Percentiles rank a stretch among this genome's conserved stretches.
These are phyloP conservation scores for Porites lobata DNA, from an alignment of 92 coral and sea anemone species.

Conservation along the genomic window DNA sequence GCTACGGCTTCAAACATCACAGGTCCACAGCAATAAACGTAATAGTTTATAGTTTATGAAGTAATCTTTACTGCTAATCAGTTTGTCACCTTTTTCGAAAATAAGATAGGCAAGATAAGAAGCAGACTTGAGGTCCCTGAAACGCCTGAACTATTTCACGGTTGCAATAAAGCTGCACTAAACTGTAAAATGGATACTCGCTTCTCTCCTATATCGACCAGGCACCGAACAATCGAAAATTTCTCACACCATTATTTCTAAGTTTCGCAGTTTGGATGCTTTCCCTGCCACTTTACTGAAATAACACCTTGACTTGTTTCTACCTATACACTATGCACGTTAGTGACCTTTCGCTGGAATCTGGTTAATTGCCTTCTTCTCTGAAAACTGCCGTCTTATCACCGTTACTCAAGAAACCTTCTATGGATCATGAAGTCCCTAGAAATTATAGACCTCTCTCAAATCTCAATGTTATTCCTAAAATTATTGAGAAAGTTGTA, in stretches of 20 bases:
- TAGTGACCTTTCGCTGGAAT: neutral
- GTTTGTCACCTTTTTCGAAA: constrained; percentile 22
- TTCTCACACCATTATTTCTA: constrained; percentile 6
- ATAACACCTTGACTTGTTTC: neutral
- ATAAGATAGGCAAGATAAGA: constrained; percentile 35
- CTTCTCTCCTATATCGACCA: constrained; percentile 5
- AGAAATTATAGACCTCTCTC: constrained; percentile 46
- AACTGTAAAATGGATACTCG: neutral
- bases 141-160: constrained; percentile 1
- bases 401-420: constrained; percentile 53
- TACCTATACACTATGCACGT: neutral
- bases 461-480: constrained; percentile 18
- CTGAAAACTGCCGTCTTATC: neutral
- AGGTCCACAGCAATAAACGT: too few relatives aligned
- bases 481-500: neutral
- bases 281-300: neutral
- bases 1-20: too few relatives aligned
- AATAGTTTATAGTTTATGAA: too few relatives aligned
- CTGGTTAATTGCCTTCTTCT: constrained; percentile 7
- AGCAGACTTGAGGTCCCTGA: neutral
- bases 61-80: neutral
- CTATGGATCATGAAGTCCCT: neutral
- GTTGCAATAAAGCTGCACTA: neutral
- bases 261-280: constrained; percentile 25
- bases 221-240: constrained; percentile 26